phyloP scores from a whole-genome alignment of 2,113 vertebrate genomes.

The Microtus oregoni region DNA sequence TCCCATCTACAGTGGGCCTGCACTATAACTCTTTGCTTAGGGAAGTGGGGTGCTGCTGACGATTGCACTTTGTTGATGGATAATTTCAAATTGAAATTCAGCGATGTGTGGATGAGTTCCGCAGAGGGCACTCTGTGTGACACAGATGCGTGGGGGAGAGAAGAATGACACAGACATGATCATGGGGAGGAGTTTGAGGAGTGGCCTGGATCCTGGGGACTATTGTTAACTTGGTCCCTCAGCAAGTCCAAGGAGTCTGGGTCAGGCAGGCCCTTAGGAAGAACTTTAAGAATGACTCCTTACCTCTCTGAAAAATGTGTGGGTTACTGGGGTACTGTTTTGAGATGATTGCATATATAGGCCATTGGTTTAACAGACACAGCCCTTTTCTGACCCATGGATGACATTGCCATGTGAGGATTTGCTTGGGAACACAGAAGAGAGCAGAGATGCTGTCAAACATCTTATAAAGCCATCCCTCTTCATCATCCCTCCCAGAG shows the following conservation, averaged over 20 bases:
- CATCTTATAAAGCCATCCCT: neutral
- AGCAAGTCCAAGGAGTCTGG: neutral
- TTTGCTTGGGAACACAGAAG: neutral
- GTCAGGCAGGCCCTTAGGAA: neutral
- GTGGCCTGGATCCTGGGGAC: neutral
- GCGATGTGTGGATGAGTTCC: neutral
- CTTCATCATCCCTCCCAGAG: neutral
- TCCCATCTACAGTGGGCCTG: neutral
- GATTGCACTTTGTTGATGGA: neutral
- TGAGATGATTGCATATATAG: neutral
- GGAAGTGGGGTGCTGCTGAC: neutral
- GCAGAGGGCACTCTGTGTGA: neutral
- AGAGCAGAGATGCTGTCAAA: neutral
- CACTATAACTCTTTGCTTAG: neutral
- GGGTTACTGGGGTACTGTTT: neutral
- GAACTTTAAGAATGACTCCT: neutral
- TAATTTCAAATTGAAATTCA: slow-evolving; percentile 9
- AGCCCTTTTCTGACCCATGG: neutral
- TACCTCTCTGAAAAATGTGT: neutral
- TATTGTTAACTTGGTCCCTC: neutral
- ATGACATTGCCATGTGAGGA: neutral
- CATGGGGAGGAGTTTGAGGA: neutral
- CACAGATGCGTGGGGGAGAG: neutral
- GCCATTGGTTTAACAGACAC: neutral
- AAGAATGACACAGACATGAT: neutral